Conservation (phyloP, 1,140 invertebrate genomes). For the Contarinia nasturtii region DNA sequence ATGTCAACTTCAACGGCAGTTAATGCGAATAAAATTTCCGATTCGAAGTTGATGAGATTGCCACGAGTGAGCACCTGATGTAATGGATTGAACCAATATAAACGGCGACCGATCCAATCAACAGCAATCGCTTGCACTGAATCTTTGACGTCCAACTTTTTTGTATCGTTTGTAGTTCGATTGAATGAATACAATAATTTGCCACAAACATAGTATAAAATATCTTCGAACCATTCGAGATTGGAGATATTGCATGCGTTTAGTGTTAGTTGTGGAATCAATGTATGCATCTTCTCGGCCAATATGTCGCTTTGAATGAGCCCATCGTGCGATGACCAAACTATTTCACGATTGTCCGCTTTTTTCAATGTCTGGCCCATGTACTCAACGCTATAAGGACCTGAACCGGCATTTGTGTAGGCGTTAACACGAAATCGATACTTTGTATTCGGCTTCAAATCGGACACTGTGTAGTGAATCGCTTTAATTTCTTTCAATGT, state of each 20-base stretch:
- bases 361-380: slow-evolving; percentile 40
- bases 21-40: slow-evolving; percentile 55
- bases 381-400: slow-evolving; percentile 62
- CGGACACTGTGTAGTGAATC: slow-evolving; percentile 39
- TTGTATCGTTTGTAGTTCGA: slow-evolving; percentile 32
- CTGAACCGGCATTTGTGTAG: slow-evolving; percentile 48
- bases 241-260: slow-evolving; percentile 36
- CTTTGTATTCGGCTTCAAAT: slow-evolving; percentile 48
- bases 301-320: slow-evolving; percentile 51
- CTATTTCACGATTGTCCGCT: slow-evolving; percentile 15
- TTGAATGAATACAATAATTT: slow-evolving; percentile 52
- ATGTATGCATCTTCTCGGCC: slow-evolving; percentile 36
- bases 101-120: slow-evolving; percentile 70
- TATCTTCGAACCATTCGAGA: slow-evolving; percentile 46
- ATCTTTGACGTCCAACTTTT: slow-evolving; percentile 37
- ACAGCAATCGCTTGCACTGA: slow-evolving; percentile 61
- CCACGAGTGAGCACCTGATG: slow-evolving; percentile 52
- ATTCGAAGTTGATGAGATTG: slow-evolving; percentile 37
- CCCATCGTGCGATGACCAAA: slow-evolving; percentile 53
- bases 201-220: slow-evolving; percentile 53
- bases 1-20: slow-evolving; percentile 60
- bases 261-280: slow-evolving; percentile 15
- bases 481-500: slow-evolving; percentile 35
- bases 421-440: slow-evolving; percentile 63
- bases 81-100: slow-evolving; percentile 79